These are phyloP conservation scores for Orchesella cincta DNA, from an alignment of 1,140 invertebrate species.

Conservation along the genomic window DNA sequence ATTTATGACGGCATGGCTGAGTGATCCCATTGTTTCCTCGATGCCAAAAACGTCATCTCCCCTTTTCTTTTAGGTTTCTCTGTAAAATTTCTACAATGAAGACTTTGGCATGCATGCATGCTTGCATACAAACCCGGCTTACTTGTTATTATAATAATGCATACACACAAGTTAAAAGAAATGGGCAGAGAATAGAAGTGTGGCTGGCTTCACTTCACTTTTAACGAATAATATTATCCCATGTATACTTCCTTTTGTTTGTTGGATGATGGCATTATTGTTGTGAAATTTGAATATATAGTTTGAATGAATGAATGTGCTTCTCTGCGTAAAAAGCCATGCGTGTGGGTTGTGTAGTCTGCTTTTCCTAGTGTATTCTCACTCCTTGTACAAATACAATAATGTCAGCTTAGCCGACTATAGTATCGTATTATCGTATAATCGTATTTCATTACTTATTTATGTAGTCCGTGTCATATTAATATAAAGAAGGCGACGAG, in stretches of 20 bases:
- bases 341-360: not conserved
- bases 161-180: constrained; percentile 27
- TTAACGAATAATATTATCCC: constrained; percentile 13
- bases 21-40: constrained; percentile 51
- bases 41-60: constrained; percentile 48
- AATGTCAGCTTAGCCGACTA: not conserved
- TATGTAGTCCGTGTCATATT: constrained; percentile 1
- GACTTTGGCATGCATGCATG: constrained; percentile 20
- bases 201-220: constrained; percentile 16
- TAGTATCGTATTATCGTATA: not conserved
- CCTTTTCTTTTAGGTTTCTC: constrained; percentile 29
- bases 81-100: constrained; percentile 12
- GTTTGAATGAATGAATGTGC: too few relatives aligned
- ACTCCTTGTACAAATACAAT: not conserved
- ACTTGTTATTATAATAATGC: not conserved
- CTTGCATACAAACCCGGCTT: constrained; percentile 3
- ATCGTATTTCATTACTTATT: constrained; percentile 16
- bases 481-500: not conserved
- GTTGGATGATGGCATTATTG: constrained; percentile 20
- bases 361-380: not conserved
- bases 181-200: not conserved
- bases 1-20: constrained; percentile 52
- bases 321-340: not conserved
- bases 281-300: constrained; percentile 28
- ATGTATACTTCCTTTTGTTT: constrained; percentile 25